Evolutionary conservation across 92 coral and sea anemone species (phyloP), one percentile per base, ranked within the genome.

Genomic region (Parazoanthus darwini): DNA sequence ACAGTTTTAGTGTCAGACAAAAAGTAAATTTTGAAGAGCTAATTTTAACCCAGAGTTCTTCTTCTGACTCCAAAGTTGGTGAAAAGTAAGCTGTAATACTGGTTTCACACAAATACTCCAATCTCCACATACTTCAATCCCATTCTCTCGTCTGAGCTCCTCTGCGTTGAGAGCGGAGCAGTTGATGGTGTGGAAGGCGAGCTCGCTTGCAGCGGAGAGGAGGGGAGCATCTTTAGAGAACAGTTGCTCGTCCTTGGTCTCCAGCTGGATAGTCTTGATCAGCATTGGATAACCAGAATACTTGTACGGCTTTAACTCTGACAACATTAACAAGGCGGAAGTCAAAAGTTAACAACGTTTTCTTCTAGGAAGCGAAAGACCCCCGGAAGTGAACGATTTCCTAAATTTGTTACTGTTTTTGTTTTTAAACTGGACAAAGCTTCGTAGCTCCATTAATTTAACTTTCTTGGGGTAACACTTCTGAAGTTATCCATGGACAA

Each of bases 241-340:
- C 91, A 94, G 82, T 1, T 56, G 50, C 7, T 85, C 76, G 67
- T 95, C 99, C 1, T 90, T 87, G 14, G 98, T 93, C 89, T 97
- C 99, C 89, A 97, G 76, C 26, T 94, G 90, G 78, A 97, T 97
- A 23, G 99, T 97, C 91, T 92, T 97, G 89, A 97, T 95, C 59
- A 97, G 90, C 99, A 97, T 97, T 42, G 99, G 99, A 81, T 97
- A 97, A 59, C 99, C 99, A 66, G 99, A 92, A 86, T 97, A 97
- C 89, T 97, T 97, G 93, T 97, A 97, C n/a, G 99, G 99, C 76
- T 95, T 93, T 54, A 97, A 92, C 75, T 94, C 99, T 97, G 90
- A 1, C 81, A 90, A 0, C 38, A 48, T 36, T 42, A 14, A 74
- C 26, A 7, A 33, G 54, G 75, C 10, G 22, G 44, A 56, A 50